Evolutionary conservation across 2,888 invertebrate species (phyloP).

Genomic region (Antheraea assamensis): DNA sequence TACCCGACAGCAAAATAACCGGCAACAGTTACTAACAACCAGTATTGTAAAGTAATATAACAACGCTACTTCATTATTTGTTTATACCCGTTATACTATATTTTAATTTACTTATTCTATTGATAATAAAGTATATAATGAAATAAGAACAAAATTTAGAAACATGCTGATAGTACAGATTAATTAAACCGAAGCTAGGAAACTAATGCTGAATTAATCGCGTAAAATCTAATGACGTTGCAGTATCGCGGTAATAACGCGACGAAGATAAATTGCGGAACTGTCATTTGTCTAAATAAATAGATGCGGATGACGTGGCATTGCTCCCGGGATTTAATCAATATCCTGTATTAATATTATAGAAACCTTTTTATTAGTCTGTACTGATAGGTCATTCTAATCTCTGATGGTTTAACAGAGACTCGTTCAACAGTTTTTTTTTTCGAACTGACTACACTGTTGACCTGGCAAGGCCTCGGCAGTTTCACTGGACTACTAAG

Average conservation of each 20-base stretch:
- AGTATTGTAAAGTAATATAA: too few species aligned
- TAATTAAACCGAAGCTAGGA: constrained; percentile 1
- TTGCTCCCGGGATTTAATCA: neutral
- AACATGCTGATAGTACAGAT: neutral
- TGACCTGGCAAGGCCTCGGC: too few species aligned
- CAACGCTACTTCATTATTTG: too few species aligned
- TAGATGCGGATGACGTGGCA: constrained; percentile 3
- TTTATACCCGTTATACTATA: too few species aligned
- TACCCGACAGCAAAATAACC: too few species aligned
- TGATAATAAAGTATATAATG: neutral
- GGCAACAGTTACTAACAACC: too few species aligned
- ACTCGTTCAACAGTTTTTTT: neutral
- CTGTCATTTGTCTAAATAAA: constrained; percentile 13
- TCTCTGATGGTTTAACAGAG: neutral
- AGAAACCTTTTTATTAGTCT: neutral
- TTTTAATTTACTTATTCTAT: too few species aligned
- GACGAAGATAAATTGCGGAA: constrained; percentile 12
- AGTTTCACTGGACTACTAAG: too few species aligned
- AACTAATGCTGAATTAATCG: constrained; percentile 1
- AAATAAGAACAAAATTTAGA: neutral
- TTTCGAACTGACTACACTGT: too few species aligned
- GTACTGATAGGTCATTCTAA: neutral
- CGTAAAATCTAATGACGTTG: constrained; percentile 9
- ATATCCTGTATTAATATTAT: neutral
- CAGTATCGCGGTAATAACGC: constrained; percentile 7